Evolutionary conservation across 2,797 vertebrate species (phyloP).

Genomic region (Eurystomus glaucurus): DNA sequence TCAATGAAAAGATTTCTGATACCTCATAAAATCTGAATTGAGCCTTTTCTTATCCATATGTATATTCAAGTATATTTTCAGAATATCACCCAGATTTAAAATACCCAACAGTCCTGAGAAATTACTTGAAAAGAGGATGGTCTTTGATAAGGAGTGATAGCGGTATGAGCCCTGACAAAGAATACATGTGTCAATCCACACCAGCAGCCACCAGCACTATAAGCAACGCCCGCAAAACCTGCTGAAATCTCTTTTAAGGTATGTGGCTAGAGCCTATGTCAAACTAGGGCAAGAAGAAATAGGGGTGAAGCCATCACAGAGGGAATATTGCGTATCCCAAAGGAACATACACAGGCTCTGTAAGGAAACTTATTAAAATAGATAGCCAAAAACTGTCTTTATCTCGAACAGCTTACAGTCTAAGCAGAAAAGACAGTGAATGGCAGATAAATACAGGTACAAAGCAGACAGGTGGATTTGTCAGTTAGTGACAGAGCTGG

Average conservation of each 20-base stretch:
- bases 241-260: neutral
- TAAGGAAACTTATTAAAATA: neutral
- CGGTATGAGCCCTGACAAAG: neutral
- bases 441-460: neutral
- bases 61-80: neutral
- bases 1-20: neutral
- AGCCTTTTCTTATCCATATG: neutral
- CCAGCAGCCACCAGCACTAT: neutral
- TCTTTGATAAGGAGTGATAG: neutral
- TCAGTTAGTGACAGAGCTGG: neutral
- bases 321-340: neutral
- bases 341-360: neutral
- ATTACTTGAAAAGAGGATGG: neutral
- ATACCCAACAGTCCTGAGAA: neutral
- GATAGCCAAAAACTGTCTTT: neutral
- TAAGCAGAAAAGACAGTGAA: neutral
- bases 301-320: neutral
- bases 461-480: neutral
- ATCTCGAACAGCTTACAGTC: neutral
- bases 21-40: neutral
- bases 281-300: neutral
- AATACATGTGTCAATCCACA: neutral
- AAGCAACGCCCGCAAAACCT: neutral
- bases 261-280: neutral
- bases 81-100: neutral